phyloP scores from a whole-genome alignment of 1,140 invertebrate genomes.

The Orchesella cincta region DNA sequence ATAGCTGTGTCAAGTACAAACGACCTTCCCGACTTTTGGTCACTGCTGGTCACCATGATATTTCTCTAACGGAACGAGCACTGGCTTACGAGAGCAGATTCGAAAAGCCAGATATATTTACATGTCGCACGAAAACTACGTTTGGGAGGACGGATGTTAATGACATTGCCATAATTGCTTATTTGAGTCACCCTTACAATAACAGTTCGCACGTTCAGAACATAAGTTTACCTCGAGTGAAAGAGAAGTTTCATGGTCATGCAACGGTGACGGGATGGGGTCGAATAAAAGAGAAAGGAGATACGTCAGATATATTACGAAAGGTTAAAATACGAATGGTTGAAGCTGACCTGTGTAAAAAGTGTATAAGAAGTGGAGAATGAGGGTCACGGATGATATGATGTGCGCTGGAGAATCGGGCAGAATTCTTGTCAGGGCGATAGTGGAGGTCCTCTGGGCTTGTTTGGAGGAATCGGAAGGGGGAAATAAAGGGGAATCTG shows the following conservation, averaged over 20 bases:
- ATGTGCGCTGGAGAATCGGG: conserved; percentile 33
- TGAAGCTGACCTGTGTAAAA: not conserved
- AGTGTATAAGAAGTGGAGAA: not conserved
- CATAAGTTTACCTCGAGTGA: not conserved
- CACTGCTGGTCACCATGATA: not conserved
- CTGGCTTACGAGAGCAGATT: conserved; percentile 4
- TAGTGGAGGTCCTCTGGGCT: not conserved
- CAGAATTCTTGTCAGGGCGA: conserved; percentile 22
- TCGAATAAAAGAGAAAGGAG: not conserved
- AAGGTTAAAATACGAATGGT: conserved; percentile 28
- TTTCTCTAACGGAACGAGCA: too few species aligned
- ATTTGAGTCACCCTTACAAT: not conserved
- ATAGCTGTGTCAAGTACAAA: conserved; percentile 28
- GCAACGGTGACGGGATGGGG: conserved; percentile 14
- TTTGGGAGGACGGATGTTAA: conserved; percentile 30
- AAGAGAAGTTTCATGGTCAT: conserved; percentile 2
- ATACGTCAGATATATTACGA: not conserved
- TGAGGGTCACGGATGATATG: conserved; percentile 28
- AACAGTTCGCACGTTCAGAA: not conserved
- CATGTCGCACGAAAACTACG: conserved; percentile 36
- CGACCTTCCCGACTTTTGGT: not conserved
- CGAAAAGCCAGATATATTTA: conserved; percentile 1
- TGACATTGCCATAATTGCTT: conserved; percentile 34
- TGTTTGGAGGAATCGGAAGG: not conserved
- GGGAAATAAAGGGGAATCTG: conserved; percentile 51